These are phyloP conservation scores for Ptycholaimellus sp. DNA, from an alignment of 2,888 invertebrate genomes.

Conservation along the genomic window DNA sequence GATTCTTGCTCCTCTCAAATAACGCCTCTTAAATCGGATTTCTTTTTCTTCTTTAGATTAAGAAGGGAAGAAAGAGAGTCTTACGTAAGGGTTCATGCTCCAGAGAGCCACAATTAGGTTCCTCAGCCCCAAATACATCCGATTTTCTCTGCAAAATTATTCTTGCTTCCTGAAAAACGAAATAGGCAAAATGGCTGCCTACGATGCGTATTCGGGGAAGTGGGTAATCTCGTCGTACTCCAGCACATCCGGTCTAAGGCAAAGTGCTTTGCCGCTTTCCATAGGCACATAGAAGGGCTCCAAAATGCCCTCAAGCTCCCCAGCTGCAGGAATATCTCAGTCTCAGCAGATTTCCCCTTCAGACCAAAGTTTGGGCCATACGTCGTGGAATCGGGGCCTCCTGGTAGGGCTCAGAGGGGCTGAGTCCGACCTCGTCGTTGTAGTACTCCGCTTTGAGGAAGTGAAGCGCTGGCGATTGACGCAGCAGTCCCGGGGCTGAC, in stretches of 20 bases:
- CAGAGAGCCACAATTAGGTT: conserved; percentile 29
- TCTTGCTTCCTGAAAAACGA: neutral
- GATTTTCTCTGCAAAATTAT: conserved; percentile 12
- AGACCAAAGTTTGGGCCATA: too few relatives aligned
- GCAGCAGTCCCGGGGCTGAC: conserved; percentile 19
- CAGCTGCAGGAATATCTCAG: neutral
- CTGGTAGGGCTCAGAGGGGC: conserved; percentile 13
- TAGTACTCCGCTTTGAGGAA: conserved; percentile 24
- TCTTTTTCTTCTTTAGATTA: too few relatives aligned
- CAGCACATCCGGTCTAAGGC: conserved; percentile 27
- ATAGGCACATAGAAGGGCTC: conserved; percentile 23
- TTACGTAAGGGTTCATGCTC: conserved; percentile 26
- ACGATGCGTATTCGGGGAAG: conserved; percentile 25
- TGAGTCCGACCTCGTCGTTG: conserved; percentile 28
- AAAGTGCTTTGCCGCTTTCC: conserved; percentile 18
- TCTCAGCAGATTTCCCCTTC: neutral
- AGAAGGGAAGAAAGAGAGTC: too few relatives aligned
- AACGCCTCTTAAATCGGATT: too few relatives aligned
- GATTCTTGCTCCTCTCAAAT: too few relatives aligned
- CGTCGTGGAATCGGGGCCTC: too few relatives aligned
- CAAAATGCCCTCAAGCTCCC: conserved; percentile 9
- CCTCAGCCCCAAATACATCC: conserved; percentile 27
- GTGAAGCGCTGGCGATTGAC: conserved; percentile 25
- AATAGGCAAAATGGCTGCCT: conserved; percentile 3
- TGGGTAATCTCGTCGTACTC: conserved; percentile 25